phyloP scores from a whole-genome alignment of 2,113 vertebrate species.

The Sinocyclocheilus maitianheensis region DNA sequence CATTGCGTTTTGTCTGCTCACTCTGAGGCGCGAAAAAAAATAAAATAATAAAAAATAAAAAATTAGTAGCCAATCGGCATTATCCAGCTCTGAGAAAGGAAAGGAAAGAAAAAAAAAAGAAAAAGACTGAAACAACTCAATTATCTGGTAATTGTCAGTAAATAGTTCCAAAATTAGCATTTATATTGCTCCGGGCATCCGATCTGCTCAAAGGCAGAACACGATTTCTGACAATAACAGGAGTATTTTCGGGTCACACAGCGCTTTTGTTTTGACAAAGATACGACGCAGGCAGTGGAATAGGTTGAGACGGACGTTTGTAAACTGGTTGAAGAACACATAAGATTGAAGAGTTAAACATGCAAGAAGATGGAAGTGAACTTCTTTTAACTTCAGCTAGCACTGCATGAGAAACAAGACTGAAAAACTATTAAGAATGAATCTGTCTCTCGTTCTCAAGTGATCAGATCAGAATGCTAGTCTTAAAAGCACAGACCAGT shows the following conservation, averaged over 20 bases:
- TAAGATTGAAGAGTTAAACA: neutral
- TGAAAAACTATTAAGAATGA: neutral
- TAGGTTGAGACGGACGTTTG: neutral
- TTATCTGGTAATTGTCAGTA: conserved; percentile 59
- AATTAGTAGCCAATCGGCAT: conserved; percentile 2
- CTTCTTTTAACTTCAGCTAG: neutral
- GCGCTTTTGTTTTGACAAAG: too few species aligned
- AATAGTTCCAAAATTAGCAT: conserved; percentile 63
- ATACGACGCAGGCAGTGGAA: too few species aligned
- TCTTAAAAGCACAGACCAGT: neutral
- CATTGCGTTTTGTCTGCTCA: too few species aligned
- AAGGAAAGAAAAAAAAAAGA: conserved; percentile 1
- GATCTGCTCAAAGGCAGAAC: conserved; percentile 26
- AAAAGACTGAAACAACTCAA: conserved; percentile 54
- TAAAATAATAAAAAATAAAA: neutral
- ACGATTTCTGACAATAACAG: conserved; percentile 27
- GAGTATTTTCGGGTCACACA: conserved; percentile 22
- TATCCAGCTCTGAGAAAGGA: conserved; percentile 16
- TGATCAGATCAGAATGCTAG: neutral
- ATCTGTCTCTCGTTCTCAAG: neutral
- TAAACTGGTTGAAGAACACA: conserved; percentile 32
- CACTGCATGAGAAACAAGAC: neutral
- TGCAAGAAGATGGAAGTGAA: too few species aligned
- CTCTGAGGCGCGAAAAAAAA: too few species aligned
- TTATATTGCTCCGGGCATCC: conserved; percentile 56